Base-by-base conservation (phyloP, 2,113 vertebrate species). In the Casuarius casuarius region DNA sequence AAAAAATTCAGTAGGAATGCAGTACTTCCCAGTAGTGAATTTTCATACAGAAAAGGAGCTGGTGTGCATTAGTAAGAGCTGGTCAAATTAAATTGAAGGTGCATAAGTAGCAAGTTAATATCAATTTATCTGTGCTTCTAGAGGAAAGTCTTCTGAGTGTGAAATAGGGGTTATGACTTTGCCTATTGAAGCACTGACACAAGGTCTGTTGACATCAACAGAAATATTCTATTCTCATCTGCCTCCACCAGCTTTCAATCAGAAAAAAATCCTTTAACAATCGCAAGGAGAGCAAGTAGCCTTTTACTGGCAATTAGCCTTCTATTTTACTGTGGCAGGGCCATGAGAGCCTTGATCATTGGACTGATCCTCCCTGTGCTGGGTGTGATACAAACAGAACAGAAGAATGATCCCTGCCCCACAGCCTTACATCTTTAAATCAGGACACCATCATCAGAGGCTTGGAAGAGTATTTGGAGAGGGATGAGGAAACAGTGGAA, bases 391-490 rank as follows among this genome's bases (percentile, higher is more conserved):
- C 31, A 82, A 62, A 56, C 20, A 22, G 23, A 73, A 35, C 4
- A 51, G 31, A 21, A 48, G 67, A 59, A 13, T 26, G 2, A 13
- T 66, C 26, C 22, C 74, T 68, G 21, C 5, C 19, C 14, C 18
- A 2, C 49, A 73, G 51, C 12, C n/a, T 76, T 84, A 5, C 35
- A 62, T 52, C 12, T 29, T 72, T 58, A 42, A 35, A 84, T 21
- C 22, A 71, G 3, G 3, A 13, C 0, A 0, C 3, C 54, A 19
- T n/a, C 8, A 0, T 73, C 65, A 44, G 49, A 86, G 31, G 11
- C 10, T n/a, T 56, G n/a, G 67, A 33, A 33, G 59, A 70, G 18
- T 52, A 38, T 74, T 84, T 82, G n/a, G 72, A 58, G 35, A 44
- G 38, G 9, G 6, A 59, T 49, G 19, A 42, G 21, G 18, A 80